Percentiles rank a stretch among this genome's conserved stretches.
Conservation (phyloP, 1,140 invertebrate species). For the Hetaerina americana region DNA sequence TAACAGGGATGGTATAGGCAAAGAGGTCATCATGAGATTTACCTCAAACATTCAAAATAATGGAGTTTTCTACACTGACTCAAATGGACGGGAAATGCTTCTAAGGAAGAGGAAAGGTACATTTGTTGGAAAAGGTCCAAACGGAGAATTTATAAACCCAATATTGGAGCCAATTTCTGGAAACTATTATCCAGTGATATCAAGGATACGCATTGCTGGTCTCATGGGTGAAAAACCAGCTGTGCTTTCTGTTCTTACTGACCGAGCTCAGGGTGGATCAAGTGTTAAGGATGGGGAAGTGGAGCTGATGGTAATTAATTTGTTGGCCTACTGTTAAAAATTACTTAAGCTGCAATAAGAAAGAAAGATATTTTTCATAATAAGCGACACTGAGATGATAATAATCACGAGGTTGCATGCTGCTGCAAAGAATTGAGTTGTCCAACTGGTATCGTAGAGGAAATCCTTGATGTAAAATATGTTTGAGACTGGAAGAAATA, state of each 20-base stretch:
- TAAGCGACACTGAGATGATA: no score
- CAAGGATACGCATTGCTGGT: conserved; percentile 49
- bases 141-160: background rate
- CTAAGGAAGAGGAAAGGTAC: background rate
- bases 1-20: conserved; percentile 36
- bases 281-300: conserved; percentile 63
- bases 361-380: no score
- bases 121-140: background rate
- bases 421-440: no score
- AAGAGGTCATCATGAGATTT: conserved; percentile 42
- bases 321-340: no score
- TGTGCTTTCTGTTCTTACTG: conserved; percentile 58
- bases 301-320: conserved; percentile 57
- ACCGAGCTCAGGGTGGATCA: conserved; percentile 75
- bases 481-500: no score
- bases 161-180: conserved; percentile 48
- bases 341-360: no score
- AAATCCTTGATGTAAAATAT: no score
- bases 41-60: conserved; percentile 31
- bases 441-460: no score
- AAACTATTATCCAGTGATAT: conserved; percentile 91
- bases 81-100: conserved; percentile 53
- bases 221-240: conserved; percentile 36
- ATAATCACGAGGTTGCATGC: no score
- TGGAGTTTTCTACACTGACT: conserved; percentile 49